Base-by-base conservation (phyloP, 2,888 invertebrate species). In the Ectobius pallidus region DNA sequence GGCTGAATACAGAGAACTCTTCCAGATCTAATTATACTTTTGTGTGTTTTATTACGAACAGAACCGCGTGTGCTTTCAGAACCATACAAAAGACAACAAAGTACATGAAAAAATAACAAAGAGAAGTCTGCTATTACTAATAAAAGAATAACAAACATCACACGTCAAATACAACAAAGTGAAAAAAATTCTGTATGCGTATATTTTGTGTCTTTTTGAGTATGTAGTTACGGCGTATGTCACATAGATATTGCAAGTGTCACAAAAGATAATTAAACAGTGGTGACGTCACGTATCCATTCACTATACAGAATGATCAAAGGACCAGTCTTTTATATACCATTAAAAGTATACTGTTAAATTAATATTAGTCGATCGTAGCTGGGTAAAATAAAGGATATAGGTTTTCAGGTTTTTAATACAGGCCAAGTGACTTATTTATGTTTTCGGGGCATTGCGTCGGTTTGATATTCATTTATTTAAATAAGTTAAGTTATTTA, bases 131-230 rank as follows among this genome's bases (percentile, higher is more conserved):
- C 44, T 65, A 65, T 65, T 65, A 27, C 46, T 42, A 65, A 65
- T 65, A 65, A 65, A 42, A 46, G 44, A 65, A 65, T 65, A 44
- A 65, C 65, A 65, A 65, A 65, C 42, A 65, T 32, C 46, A 27
- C 65, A 65, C 46, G 65, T 65, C 65, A 65, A 65, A 65, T 65
- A 65, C 65, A 65, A 65, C 65, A 65, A 65, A 65, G 65, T 65
- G 65, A 34, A 65, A 65, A 44, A 65, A 34, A 34, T 7, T 7
- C 6, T 34, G 34, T 34, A 25, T 65, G 65, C 42, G 65, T 46
- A 46, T 46, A 27, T 46, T n/a, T n/a, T n/a, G n/a, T 65, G 65
- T 63, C 63, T 63, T 63, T 63, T 42, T 25, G 14, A 42, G 34
- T 34, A 61, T 18, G 25, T 34, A 32, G 16, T 4, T 9, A 32